Conservation (phyloP, 2,888 invertebrate genomes). For the Cosmia pyralina region DNA sequence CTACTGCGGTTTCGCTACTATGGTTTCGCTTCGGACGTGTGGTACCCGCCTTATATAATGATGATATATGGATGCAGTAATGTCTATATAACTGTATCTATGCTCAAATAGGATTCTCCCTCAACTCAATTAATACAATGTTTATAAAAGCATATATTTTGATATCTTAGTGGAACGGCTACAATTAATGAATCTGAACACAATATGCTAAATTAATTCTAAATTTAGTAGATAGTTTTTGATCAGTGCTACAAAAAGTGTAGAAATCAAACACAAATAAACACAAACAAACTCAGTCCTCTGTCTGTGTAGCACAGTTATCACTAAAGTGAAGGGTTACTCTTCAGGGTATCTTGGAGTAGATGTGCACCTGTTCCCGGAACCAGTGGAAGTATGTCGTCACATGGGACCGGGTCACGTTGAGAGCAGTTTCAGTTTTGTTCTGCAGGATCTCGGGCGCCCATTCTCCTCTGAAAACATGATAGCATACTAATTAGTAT, state of each 20-base stretch:
- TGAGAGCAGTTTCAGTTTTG: conserved; percentile 91
- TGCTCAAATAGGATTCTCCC: no score
- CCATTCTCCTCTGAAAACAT: conserved; percentile 92
- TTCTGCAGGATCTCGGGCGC: conserved; percentile 94
- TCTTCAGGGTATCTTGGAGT: conserved; percentile 92
- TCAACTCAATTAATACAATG: no score
- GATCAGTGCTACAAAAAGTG: conserved; percentile 7
- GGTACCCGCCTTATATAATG: no score
- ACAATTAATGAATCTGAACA: conserved; percentile 19
- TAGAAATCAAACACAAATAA: conserved; percentile 34
- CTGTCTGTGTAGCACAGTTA: conserved; percentile 72
- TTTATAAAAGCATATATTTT: no score
- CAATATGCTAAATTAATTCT: conserved; percentile 13
- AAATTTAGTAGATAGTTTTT: conserved; percentile 18
- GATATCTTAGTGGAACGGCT: background rate
- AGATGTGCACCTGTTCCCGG: conserved; percentile 94
- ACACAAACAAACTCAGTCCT: conserved; percentile 67
- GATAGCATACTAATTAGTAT: conserved; percentile 15
- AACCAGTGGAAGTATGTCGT: conserved; percentile 93
- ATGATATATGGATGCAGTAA: no score
- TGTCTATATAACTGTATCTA: no score
- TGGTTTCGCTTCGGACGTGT: no score
- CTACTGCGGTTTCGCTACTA: no score
- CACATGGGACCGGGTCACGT: conserved; percentile 92
- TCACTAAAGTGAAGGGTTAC: conserved; percentile 62